A percentile compares a stretch with the other conserved stretches of the same genome.
phyloP scores from a whole-genome alignment of 1,140 invertebrate species.

The Neelides sp. region DNA sequence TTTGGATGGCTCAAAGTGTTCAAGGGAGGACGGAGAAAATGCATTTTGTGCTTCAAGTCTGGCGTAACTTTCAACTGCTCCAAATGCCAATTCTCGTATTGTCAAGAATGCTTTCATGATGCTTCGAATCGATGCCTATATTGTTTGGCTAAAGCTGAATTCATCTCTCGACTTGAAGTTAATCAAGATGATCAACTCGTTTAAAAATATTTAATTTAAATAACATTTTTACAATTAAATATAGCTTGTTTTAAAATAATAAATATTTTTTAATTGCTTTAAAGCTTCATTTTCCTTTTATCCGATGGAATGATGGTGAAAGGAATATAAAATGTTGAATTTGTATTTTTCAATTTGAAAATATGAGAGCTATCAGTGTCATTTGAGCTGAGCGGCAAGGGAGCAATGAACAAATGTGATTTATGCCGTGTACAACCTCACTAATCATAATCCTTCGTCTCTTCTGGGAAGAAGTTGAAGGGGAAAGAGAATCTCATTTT shows the following conservation, averaged over 20 bases:
- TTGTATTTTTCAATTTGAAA: too few relatives aligned
- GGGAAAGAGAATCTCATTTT: too few relatives aligned
- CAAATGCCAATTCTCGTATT: slow-evolving; percentile 19
- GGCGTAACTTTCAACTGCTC: slow-evolving; percentile 16
- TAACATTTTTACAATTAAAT: not conserved
- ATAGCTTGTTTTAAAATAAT: not conserved
- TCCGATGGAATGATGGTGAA: too few relatives aligned
- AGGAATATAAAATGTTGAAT: too few relatives aligned
- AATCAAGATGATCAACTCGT: not conserved
- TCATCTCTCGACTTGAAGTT: not conserved
- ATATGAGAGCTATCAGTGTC: too few relatives aligned
- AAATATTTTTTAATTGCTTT: not conserved
- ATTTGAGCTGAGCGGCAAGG: too few relatives aligned
- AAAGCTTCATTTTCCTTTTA: too few relatives aligned
- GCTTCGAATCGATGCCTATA: slow-evolving; percentile 17
- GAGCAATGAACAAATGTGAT: too few relatives aligned
- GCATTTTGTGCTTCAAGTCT: slow-evolving; percentile 21
- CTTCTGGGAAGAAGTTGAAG: too few relatives aligned
- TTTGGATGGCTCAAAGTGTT: slow-evolving; percentile 12
- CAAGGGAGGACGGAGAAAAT: slow-evolving; percentile 22
- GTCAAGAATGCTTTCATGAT: slow-evolving; percentile 21
- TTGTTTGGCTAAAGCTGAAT: slow-evolving; percentile 14
- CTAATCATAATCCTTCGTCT: too few relatives aligned
- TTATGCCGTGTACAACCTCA: too few relatives aligned
- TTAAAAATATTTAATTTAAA: not conserved